These are phyloP conservation scores for Siniperca undulata DNA, from an alignment of 2,797 vertebrate species.

Conservation along the genomic window DNA sequence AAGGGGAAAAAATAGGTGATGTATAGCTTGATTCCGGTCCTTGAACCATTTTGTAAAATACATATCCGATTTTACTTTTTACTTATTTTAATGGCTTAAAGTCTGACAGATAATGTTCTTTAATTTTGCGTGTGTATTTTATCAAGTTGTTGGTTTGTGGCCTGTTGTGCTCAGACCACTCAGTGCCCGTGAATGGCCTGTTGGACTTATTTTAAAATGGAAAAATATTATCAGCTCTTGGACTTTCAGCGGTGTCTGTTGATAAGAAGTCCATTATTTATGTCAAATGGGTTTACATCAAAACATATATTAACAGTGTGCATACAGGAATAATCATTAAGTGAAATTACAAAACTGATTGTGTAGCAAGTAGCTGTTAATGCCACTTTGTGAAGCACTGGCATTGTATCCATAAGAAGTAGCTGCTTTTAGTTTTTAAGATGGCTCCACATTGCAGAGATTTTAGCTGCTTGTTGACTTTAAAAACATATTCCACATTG, in stretches of 20 bases:
- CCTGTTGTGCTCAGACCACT: not conserved
- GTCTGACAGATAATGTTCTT: not conserved
- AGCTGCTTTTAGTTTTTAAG: conserved; percentile 6
- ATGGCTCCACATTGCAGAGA: not conserved
- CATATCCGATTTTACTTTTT: not conserved
- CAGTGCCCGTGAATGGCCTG: not conserved
- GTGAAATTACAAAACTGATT: conserved; percentile 13
- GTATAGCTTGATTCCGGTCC: too few relatives aligned
- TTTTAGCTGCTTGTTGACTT: not conserved
- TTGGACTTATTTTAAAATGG: conserved; percentile 23
- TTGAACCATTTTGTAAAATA: too few relatives aligned
- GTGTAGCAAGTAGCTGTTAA: conserved; percentile 11
- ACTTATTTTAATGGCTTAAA: not conserved
- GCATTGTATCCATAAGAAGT: not conserved
- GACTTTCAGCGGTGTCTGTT: not conserved
- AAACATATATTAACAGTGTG: not conserved
- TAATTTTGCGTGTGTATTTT: not conserved
- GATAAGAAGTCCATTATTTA: conserved; percentile 37
- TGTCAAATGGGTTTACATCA: conserved; percentile 17
- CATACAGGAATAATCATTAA: conserved; percentile 9
- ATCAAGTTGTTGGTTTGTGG: not conserved
- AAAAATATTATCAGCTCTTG: conserved; percentile 23
- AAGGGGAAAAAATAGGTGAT: too few relatives aligned
- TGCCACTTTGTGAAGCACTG: conserved; percentile 3
- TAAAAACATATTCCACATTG: not conserved